Conservation (phyloP, 2,888 invertebrate genomes). For the Drosophila buzzatii region DNA sequence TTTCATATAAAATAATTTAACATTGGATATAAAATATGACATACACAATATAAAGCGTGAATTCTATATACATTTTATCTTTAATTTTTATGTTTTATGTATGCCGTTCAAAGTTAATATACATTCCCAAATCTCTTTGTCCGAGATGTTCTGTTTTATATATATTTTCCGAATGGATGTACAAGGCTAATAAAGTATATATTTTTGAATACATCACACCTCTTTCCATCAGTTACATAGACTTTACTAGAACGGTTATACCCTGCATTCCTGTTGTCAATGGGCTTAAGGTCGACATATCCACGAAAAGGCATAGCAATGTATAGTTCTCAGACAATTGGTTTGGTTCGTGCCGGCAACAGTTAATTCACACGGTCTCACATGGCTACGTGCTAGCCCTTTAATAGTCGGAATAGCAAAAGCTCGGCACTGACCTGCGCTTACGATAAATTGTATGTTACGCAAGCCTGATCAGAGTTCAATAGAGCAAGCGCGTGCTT, state of each 20-base stretch:
- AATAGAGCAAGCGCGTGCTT: constrained; percentile 47
- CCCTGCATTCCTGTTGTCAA: background rate
- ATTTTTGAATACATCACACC: background rate
- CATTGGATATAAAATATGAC: too few relatives aligned
- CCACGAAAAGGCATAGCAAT: constrained; percentile 24
- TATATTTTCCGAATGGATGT: background rate
- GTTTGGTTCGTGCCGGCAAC: constrained; percentile 26
- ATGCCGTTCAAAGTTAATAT: too few relatives aligned
- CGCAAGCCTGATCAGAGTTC: constrained; percentile 14
- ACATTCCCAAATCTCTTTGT: too few relatives aligned
- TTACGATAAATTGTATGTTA: constrained; percentile 41
- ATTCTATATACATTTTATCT: too few relatives aligned
- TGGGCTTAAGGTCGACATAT: background rate
- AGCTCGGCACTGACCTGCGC: background rate
- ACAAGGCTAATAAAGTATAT: background rate
- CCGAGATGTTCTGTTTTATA: too few relatives aligned
- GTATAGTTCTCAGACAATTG: constrained; percentile 53
- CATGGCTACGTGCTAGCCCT: constrained; percentile 26
- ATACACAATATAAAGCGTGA: too few relatives aligned
- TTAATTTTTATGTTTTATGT: too few relatives aligned
- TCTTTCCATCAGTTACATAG: background rate
- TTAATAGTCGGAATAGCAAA: background rate
- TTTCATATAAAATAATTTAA: too few relatives aligned
- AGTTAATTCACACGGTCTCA: constrained; percentile 3
- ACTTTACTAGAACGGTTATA: too few relatives aligned